Base-by-base conservation (phyloP, 1,140 invertebrate species). In the Lysiphlebus fabarum region DNA sequence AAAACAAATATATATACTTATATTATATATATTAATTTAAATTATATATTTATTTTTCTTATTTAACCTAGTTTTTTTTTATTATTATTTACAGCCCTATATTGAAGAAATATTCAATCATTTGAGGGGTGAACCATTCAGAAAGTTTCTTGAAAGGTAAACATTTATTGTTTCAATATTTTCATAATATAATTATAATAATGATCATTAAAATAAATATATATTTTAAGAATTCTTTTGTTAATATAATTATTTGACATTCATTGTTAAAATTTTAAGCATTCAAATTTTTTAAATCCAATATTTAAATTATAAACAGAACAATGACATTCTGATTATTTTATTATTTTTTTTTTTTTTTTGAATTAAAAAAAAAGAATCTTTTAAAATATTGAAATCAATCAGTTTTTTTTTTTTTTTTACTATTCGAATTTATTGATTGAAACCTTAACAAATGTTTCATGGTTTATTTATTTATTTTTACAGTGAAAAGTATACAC, bases 101-200 rank as follows among this genome's bases (percentile, higher is more conserved):
- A 97, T 99, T 82, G 93, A 97, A 82, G 97, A 99, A 86, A 99
- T 99, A 77, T 98, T 96, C 81, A 93, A 92, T 81, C 92, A 95
- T 78, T 85, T 99, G 77, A 86, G 95, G 77, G 95, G 93, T 57
- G 92, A 96, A 79, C 91, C 97, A 58, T 99, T 99, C 85, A 92
- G 91, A 82, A 93, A 91, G 82, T 98, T 97, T 85, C 86, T 98
- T 81, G 95, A 97, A 87, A 97, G 93, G 93, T 96, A 83, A 83
- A 74, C 69, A 41, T 54, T 49, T 33, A 7, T 8, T 26, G 14
- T 48, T 33, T 33, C 8, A 5, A 9, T 7, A n/a, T n/a, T 45
- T n/a, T 12, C 14, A 7, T 7, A 45, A 45, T 11, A 45, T 11
- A 7, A 45, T n/a, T n/a, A n/a, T n/a, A n/a, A n/a, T n/a, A n/a